A percentile compares a stretch with the other conserved stretches of the same genome.
Conservation (phyloP, 2,888 invertebrate genomes). For the Herminia tarsipennalis region DNA sequence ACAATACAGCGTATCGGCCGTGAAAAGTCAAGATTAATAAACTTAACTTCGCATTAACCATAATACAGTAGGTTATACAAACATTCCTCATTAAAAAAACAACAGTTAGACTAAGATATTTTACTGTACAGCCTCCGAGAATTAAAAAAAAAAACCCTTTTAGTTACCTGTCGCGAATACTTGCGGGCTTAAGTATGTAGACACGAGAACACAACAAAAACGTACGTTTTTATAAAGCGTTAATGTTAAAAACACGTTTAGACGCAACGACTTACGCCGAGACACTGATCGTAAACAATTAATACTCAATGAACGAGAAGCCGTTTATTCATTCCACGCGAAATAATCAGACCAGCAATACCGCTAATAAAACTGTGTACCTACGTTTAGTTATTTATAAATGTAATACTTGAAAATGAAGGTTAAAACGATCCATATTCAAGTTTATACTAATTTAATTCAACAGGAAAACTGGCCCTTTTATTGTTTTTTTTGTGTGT, state of each 20-base stretch:
- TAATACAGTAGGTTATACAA: not conserved
- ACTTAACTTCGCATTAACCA: no score
- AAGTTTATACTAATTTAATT: not conserved
- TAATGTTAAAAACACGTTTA: constrained; percentile 42
- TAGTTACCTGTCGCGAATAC: constrained; percentile 24
- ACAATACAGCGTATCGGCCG: no score
- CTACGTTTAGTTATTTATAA: not conserved
- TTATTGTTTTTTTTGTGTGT: no score
- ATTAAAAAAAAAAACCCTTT: constrained; percentile 15
- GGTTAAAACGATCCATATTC: not conserved
- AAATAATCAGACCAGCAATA: constrained; percentile 18
- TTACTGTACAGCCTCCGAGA: constrained; percentile 12
- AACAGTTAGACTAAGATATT: constrained; percentile 1
- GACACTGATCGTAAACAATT: constrained; percentile 40
- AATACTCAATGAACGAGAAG: constrained; percentile 32
- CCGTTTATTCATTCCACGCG: constrained; percentile 27
- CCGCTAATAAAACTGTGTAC: not conserved
- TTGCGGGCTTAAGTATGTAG: constrained; percentile 19
- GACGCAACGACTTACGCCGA: constrained; percentile 18
- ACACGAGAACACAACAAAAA: constrained; percentile 28
- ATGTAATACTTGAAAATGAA: constrained; percentile 2
- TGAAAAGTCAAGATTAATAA: no score
- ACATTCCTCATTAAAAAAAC: not conserved
- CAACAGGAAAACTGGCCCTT: no score
- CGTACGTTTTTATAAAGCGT: constrained; percentile 25